phyloP scores from a whole-genome alignment of 2,113 vertebrate species.

The Tupaia chinensis region DNA sequence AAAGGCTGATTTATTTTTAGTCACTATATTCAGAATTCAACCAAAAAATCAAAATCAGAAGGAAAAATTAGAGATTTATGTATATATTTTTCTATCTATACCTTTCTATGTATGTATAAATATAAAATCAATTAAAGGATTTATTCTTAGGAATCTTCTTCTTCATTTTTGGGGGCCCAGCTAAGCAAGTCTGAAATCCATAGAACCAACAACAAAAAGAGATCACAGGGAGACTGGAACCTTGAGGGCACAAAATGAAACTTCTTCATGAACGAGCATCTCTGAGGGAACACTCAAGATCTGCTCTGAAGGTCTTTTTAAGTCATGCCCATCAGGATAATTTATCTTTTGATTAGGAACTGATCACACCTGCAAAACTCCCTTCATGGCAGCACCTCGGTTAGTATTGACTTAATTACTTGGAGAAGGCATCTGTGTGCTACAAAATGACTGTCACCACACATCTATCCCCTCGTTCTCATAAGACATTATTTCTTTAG shows the following conservation, averaged over 20 bases:
- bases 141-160: not conserved
- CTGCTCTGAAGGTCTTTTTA: not conserved
- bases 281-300: not conserved
- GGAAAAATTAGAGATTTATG: not conserved
- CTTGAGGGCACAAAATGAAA: not conserved
- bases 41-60: not conserved
- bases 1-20: not conserved
- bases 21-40: not conserved
- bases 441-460: not conserved
- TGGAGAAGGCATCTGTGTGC: not conserved
- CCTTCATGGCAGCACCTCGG: not conserved
- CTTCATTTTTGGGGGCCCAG: not conserved
- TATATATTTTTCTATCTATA: not conserved
- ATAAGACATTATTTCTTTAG: not conserved
- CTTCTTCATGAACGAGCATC: not conserved
- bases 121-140: not conserved
- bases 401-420: not conserved
- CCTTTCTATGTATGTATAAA: not conserved
- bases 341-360: not conserved
- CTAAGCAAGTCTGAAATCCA: not conserved
- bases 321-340: not conserved
- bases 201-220: not conserved
- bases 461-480: not conserved
- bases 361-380: not conserved
- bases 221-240: not conserved